Conservation (phyloP, 1,140 invertebrate genomes). For the Anastatus disparis region DNA sequence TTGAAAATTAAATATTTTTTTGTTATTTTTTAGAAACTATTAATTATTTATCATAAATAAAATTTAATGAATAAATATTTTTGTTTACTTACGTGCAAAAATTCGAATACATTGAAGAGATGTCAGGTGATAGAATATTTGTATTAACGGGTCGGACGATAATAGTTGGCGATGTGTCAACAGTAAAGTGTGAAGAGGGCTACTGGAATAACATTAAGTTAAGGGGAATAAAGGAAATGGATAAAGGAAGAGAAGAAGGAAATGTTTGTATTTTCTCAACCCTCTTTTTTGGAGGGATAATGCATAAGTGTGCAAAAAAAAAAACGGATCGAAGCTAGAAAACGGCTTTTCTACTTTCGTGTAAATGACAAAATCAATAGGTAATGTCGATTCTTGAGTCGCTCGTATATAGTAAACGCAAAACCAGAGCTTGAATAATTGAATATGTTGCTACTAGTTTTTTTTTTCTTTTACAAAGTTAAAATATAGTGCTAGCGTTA, state of each 20-base stretch:
- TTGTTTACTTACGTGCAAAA: slow-evolving; percentile 55
- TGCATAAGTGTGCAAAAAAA: background rate
- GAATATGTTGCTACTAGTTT: slow-evolving; percentile 23
- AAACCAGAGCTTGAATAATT: slow-evolving; percentile 27
- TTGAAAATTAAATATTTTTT: no score
- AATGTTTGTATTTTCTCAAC: slow-evolving; percentile 10
- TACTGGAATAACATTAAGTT: background rate
- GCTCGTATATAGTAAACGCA: background rate
- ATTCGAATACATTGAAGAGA: background rate
- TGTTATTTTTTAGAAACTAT: no score
- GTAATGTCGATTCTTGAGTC: slow-evolving; percentile 31
- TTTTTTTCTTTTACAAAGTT: no score
- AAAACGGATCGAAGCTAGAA: no score
- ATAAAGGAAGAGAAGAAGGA: background rate
- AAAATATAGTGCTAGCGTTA: no score
- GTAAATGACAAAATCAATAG: slow-evolving; percentile 51
- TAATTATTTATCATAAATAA: no score
- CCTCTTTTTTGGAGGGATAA: background rate
- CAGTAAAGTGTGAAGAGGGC: background rate
- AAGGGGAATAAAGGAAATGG: background rate
- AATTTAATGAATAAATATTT: no score
- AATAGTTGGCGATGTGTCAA: slow-evolving; percentile 29
- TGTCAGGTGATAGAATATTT: slow-evolving; percentile 33
- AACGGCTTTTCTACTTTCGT: slow-evolving; percentile 44
- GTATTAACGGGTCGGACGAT: slow-evolving; percentile 22